These are phyloP conservation scores for Drosophila persimilis DNA, from an alignment of 1,140 invertebrate species.

Conservation along the genomic window DNA sequence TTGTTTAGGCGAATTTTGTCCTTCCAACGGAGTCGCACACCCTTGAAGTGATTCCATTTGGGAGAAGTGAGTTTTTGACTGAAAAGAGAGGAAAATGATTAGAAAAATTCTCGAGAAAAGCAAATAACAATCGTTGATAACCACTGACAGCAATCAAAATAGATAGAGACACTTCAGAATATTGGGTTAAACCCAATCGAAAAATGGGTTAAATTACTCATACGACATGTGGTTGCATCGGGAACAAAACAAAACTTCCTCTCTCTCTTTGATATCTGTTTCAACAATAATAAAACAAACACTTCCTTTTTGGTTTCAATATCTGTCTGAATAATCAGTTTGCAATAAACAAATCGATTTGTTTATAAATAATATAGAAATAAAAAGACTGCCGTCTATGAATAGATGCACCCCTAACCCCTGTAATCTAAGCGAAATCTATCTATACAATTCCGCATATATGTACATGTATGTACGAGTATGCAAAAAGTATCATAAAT, in stretches of 20 bases:
- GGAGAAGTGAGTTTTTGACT: slow-evolving; percentile 99
- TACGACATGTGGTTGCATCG: not conserved
- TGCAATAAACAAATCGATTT: slow-evolving; percentile 51
- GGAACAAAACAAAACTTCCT: not conserved
- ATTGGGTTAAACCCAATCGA: no score
- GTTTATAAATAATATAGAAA: slow-evolving; percentile 56
- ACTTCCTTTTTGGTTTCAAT: not conserved
- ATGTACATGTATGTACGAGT: not conserved
- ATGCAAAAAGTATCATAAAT: slow-evolving; percentile 2
- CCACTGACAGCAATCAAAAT: no score
- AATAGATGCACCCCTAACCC: slow-evolving; percentile 59
- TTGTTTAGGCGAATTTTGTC: slow-evolving; percentile 99
- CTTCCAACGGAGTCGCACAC: slow-evolving; percentile 97
- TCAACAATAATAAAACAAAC: slow-evolving; percentile 22
- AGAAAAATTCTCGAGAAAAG: not conserved
- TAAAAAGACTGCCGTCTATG: slow-evolving; percentile 54
- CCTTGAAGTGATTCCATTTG: slow-evolving; percentile 99
- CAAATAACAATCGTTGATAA: no score
- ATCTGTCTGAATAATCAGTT: slow-evolving; percentile 17
- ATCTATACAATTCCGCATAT: slow-evolving; percentile 26
- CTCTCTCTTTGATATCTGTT: not conserved
- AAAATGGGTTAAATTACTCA: no score
- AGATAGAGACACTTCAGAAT: no score
- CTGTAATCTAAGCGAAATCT: slow-evolving; percentile 43
- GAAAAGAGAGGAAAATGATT: slow-evolving; percentile 83